These are phyloP conservation scores for Baccha elongata DNA, from an alignment of 2,888 invertebrate species.

Conservation along the genomic window DNA sequence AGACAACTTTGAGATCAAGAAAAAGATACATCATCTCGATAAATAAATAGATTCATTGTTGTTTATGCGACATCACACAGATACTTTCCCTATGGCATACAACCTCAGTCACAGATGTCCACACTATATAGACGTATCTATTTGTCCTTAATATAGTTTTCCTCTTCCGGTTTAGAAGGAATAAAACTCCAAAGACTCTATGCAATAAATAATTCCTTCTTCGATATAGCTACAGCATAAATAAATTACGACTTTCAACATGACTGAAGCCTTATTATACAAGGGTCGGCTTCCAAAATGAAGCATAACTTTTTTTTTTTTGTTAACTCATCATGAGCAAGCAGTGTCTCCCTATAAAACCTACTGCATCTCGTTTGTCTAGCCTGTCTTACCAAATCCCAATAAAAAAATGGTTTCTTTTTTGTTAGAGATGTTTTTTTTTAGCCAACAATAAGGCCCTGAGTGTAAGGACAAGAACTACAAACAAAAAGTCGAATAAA, in stretches of 20 bases:
- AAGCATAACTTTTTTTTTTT: constrained; percentile 37
- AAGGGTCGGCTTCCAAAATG: constrained; percentile 32
- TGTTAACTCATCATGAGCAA: constrained; percentile 40
- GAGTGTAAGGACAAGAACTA: constrained; percentile 57
- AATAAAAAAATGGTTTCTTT: constrained; percentile 37
- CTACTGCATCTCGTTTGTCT: constrained; percentile 34
- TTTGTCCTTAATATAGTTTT: constrained; percentile 43
- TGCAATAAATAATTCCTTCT: constrained; percentile 70
- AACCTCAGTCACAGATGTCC: constrained; percentile 67
- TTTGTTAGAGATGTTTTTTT: background rate
- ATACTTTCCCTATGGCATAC: background rate
- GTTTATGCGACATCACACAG: constrained; percentile 68
- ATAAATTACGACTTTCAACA: constrained; percentile 69
- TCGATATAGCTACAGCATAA: constrained; percentile 64
- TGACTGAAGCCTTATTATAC: constrained; percentile 31
- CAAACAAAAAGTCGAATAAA: constrained; percentile 62
- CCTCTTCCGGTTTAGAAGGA: constrained; percentile 41
- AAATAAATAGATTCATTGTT: constrained; percentile 70
- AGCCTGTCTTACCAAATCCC: constrained; percentile 61
- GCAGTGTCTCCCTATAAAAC: constrained; percentile 34
- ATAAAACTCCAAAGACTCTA: constrained; percentile 54
- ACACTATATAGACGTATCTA: constrained; percentile 12
- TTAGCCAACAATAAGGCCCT: constrained; percentile 28
- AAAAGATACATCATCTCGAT: constrained; percentile 68
- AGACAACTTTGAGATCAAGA: constrained; percentile 24